Base-by-base conservation (phyloP, 2,888 invertebrate genomes). In the Eilema griseolum region DNA sequence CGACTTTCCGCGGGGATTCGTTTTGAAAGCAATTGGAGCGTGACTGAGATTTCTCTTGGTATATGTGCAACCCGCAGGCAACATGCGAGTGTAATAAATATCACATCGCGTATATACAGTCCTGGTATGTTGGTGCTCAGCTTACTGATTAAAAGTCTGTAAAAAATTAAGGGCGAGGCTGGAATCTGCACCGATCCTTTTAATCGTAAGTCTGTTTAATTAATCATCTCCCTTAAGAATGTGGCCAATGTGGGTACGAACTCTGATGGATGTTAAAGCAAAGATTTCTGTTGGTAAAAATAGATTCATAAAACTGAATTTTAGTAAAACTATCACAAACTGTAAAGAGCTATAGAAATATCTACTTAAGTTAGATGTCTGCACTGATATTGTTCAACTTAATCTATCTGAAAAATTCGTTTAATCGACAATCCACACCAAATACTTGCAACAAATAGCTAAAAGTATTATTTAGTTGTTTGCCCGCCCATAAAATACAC, bases 11-110 rank as follows among this genome's bases (percentile, higher is more conserved):
- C 69, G 52, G 74, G 74, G 74, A 76, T 76, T 73, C 72, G 69
- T 81, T 83, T 81, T 75, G 67, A 80, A 80, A 75, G 70, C 78
- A 80, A 82, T 78, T 82, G 84, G 80, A 82, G 78, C 83, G 73
- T 73, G 76, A 46, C 52, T 76, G 67, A 79, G 69, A 79, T 74
- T 76, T 70, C 75, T 67, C 66, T 59, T 66, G 69, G 69, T 67
- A 72, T 62, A 62, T 71, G 72, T 64, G 74, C 68, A 23, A 69
- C 52, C 69, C 77, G 71, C 66, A 80, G 71, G 69, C 65, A 61
- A 67, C 66, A 69, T 73, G 64, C 64, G 79, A 24, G 26, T 5
- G 16, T 73, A 71, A 69, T 46, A 31, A 73, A 76, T 71, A 72
- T 71, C 24, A 59, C 28, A 5, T 37, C 28, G 14, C 26, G 57